These are phyloP conservation scores for Radopholus similis DNA, from an alignment of 1,140 invertebrate genomes.

Conservation along the genomic window DNA sequence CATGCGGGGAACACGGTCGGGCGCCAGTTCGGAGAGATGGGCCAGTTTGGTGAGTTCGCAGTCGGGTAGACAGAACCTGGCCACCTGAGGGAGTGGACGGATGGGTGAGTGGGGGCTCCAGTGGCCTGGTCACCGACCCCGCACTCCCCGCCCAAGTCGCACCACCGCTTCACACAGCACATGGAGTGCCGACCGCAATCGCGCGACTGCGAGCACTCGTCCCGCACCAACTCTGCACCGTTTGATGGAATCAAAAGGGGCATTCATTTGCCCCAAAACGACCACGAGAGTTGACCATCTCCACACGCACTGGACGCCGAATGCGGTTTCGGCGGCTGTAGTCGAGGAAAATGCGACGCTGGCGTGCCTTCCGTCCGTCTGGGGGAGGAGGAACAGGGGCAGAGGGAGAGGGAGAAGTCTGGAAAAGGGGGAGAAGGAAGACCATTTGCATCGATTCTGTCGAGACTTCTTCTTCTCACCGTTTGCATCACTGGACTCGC, in stretches of 20 bases:
- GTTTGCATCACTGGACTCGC: too few relatives aligned
- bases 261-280: constrained; percentile 2
- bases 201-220: constrained; percentile 17
- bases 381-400: too few relatives aligned
- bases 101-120: background rate
- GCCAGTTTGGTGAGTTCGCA: constrained; percentile 19
- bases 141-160: constrained; percentile 17
- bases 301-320: constrained; percentile 11
- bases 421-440: too few relatives aligned
- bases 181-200: constrained; percentile 15
- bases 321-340: constrained; percentile 15
- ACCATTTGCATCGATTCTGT: background rate
- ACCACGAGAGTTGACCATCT: constrained; percentile 11
- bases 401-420: too few relatives aligned
- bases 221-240: constrained; percentile 7
- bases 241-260: background rate
- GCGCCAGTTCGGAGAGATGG: background rate
- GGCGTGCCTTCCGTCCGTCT: background rate
- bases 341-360: constrained; percentile 12
- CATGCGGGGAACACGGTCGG: background rate
- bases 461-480: background rate
- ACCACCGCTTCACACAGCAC: constrained; percentile 28
- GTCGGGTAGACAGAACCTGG: constrained; percentile 18
- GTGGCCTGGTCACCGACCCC: background rate
- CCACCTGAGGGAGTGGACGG: background rate